Evolutionary conservation across 1,140 invertebrate genomes (phyloP).

Genomic region (Palaemon carinicauda): DNA sequence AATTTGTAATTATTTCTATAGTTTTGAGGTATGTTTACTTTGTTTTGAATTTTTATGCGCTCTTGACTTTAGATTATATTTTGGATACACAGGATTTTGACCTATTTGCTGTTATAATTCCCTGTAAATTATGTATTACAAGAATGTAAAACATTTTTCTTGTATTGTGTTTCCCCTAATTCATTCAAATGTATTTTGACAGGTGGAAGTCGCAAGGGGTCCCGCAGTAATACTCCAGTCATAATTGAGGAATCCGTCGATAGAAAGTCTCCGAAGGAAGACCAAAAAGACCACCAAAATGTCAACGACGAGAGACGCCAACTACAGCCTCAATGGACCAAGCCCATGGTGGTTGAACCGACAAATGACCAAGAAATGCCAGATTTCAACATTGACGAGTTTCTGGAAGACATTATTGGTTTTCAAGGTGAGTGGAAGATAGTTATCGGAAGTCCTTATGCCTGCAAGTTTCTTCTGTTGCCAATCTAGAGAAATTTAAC

Average conservation of each 20-base stretch:
- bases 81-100: too few species aligned
- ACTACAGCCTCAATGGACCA: neutral
- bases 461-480: too few species aligned
- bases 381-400: constrained; percentile 51
- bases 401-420: constrained; percentile 46
- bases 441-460: too few species aligned
- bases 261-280: constrained; percentile 14
- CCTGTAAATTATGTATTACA: too few species aligned
- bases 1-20: too few species aligned
- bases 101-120: too few species aligned
- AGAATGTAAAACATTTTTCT: too few species aligned
- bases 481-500: too few species aligned
- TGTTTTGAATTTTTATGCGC: too few species aligned
- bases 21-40: too few species aligned
- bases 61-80: too few species aligned
- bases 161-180: too few species aligned
- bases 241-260: constrained; percentile 33
- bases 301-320: neutral
- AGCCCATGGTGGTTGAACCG: constrained; percentile 41
- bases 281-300: constrained; percentile 7
- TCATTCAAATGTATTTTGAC: neutral
- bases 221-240: constrained; percentile 36
- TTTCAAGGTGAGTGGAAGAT: constrained; percentile 18
- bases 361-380: constrained; percentile 19
- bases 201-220: constrained; percentile 46